Conservation (phyloP, 2,797 vertebrate genomes). For the Galagoides demidoff region DNA sequence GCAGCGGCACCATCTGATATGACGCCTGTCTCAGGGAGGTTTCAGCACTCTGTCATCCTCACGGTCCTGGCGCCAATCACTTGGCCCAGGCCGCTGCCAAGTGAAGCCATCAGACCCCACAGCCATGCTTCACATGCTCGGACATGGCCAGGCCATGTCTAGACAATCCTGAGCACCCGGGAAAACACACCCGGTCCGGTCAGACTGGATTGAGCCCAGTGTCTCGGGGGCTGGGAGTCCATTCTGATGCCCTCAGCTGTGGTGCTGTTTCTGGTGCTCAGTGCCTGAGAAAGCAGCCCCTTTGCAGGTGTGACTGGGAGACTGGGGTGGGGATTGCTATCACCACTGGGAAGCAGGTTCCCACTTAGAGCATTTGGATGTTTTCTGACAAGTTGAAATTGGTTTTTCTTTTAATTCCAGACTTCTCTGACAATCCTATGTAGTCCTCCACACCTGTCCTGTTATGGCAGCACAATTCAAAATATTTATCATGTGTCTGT, state of each 20-base stretch:
- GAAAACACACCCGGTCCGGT: constrained; percentile 39
- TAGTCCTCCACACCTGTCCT: background rate
- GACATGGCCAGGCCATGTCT: background rate
- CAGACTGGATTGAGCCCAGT: constrained; percentile 54
- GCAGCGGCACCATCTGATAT: constrained; percentile 70
- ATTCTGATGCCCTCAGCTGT: background rate
- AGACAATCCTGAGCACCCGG: constrained; percentile 18
- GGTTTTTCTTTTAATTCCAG: background rate
- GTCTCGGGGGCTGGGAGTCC: background rate
- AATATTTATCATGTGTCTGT: accelerated
- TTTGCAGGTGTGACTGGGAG: background rate
- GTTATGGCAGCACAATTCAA: background rate
- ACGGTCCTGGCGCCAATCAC: constrained; percentile 51
- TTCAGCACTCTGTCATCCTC: background rate
- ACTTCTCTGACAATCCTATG: background rate
- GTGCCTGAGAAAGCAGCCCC: background rate
- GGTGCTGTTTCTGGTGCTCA: background rate
- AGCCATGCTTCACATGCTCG: constrained; percentile 38
- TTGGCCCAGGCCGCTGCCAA: constrained; percentile 16
- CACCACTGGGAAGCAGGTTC: background rate
- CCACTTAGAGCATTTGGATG: background rate
- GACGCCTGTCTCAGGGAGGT: background rate
- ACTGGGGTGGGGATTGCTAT: no score
- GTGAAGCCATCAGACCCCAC: constrained; percentile 9
- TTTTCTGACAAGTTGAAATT: background rate